A percentile compares a stretch with the other conserved stretches of the same genome.
Evolutionary conservation across 2,888 invertebrate species (phyloP).

Genomic region (Aporophyla nigra): DNA sequence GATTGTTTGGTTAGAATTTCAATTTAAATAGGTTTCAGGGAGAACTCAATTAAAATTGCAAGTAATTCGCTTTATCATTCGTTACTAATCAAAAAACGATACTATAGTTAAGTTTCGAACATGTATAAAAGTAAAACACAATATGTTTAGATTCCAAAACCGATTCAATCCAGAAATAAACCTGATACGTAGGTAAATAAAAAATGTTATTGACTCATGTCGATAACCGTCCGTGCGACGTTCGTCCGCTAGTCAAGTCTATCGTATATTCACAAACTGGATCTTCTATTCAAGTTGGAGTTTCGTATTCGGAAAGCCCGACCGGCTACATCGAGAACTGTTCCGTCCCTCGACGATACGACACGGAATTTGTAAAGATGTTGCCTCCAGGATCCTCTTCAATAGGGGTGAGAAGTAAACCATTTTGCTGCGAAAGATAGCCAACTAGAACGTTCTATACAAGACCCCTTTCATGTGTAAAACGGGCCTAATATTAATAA

Average conservation of each 20-base stretch:
- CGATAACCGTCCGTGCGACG: conserved; percentile 32
- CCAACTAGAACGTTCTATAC: conserved; percentile 42
- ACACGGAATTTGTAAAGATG: conserved; percentile 78
- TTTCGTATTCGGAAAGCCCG: conserved; percentile 68
- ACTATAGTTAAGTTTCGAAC: neutral
- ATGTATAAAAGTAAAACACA: neutral
- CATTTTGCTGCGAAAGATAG: conserved; percentile 64
- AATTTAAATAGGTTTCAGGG: conserved; percentile 24
- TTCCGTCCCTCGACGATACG: conserved; percentile 75
- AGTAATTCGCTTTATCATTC: neutral
- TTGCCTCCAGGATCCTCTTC: conserved; percentile 65
- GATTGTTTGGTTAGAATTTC: conserved; percentile 15
- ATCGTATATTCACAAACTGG: conserved; percentile 70
- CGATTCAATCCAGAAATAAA: conserved; percentile 33
- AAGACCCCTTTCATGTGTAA: conserved; percentile 56
- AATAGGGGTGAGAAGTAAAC: conserved; percentile 68
- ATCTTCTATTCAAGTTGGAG: conserved; percentile 74
- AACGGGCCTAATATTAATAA: conserved; percentile 59
- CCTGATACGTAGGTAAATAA: conserved; percentile 12
- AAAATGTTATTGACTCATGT: conserved; percentile 31
- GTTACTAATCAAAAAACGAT: neutral
- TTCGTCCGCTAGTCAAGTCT: conserved; percentile 53
- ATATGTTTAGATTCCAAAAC: neutral
- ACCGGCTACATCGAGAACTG: conserved; percentile 68
- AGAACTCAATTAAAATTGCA: conserved; percentile 26